Conservation (phyloP, 1,140 invertebrate genomes). For the Elymnias hypermnestra region DNA sequence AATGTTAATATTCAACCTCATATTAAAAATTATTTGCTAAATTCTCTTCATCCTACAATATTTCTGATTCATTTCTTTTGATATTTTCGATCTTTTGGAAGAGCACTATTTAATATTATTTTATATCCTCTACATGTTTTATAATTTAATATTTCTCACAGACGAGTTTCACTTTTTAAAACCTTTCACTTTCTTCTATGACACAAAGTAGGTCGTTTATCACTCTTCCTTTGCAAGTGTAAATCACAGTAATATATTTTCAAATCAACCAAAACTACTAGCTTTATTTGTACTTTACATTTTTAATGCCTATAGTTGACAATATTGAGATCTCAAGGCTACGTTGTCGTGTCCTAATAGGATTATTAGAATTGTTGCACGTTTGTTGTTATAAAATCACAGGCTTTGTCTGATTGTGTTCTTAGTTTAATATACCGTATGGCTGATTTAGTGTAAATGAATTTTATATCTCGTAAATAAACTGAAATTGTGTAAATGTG, state of each 20-base stretch:
- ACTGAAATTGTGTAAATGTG: slow-evolving; percentile 19
- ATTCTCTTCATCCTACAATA: too few species aligned
- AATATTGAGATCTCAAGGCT: too few species aligned
- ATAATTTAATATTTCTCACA: neutral
- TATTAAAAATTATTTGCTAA: too few species aligned
- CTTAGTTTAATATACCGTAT: slow-evolving; percentile 54
- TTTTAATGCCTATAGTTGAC: neutral
- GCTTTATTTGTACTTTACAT: slow-evolving; percentile 9
- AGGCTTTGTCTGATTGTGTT: slow-evolving; percentile 37
- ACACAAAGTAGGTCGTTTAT: too few species aligned
- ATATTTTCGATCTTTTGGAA: neutral
- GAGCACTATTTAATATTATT: too few species aligned
- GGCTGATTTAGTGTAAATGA: slow-evolving; percentile 65
- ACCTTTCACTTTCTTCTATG: neutral
- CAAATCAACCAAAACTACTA: slow-evolving; percentile 13
- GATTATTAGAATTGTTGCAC: too few species aligned
- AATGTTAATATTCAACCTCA: too few species aligned
- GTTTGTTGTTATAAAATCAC: slow-evolving; percentile 18
- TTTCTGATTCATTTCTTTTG: neutral
- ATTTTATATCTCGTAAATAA: slow-evolving; percentile 51
- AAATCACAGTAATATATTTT: neutral
- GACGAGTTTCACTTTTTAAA: neutral
- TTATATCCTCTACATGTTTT: too few species aligned
- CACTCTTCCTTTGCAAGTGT: neutral
- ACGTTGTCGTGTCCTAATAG: too few species aligned